A percentile compares a stretch with the other conserved stretches of the same genome.
These are phyloP conservation scores for Cariama cristata DNA, from an alignment of 2,113 vertebrate genomes.

Conservation along the genomic window DNA sequence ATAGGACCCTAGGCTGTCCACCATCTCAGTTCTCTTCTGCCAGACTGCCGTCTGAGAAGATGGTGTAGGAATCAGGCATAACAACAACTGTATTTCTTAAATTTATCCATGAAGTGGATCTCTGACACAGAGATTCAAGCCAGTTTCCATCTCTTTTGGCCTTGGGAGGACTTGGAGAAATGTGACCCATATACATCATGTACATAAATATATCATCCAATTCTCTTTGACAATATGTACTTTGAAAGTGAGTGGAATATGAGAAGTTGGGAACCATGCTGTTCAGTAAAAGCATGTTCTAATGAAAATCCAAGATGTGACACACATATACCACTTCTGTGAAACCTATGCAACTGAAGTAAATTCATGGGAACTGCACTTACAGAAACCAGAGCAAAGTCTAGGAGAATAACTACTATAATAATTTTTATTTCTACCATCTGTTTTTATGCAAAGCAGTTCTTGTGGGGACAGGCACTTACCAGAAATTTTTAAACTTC, in stretches of 20 bases:
- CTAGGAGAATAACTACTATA: not conserved
- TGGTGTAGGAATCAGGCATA: not conserved
- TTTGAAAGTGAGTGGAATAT: not conserved
- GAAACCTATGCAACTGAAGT: not conserved
- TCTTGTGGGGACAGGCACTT: not conserved
- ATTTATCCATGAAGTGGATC: not conserved
- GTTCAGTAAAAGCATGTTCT: not conserved
- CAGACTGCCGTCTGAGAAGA: not conserved
- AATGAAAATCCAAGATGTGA: not conserved
- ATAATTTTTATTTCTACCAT: not conserved
- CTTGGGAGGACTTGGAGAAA: not conserved
- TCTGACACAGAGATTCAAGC: not conserved
- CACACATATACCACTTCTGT: not conserved
- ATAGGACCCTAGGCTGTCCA: not conserved
- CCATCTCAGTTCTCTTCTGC: not conserved
- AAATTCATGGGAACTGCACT: not conserved
- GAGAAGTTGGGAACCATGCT: not conserved
- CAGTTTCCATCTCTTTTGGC: not conserved
- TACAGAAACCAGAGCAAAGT: not conserved
- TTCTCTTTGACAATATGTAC: not conserved
- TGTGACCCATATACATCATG: not conserved
- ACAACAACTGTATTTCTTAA: not conserved
- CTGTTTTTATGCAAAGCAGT: not conserved
- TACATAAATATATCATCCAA: not conserved
- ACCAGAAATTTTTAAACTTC: not conserved